phyloP scores from a whole-genome alignment of 2,888 invertebrate genomes.

The Cybosia mesomella region DNA sequence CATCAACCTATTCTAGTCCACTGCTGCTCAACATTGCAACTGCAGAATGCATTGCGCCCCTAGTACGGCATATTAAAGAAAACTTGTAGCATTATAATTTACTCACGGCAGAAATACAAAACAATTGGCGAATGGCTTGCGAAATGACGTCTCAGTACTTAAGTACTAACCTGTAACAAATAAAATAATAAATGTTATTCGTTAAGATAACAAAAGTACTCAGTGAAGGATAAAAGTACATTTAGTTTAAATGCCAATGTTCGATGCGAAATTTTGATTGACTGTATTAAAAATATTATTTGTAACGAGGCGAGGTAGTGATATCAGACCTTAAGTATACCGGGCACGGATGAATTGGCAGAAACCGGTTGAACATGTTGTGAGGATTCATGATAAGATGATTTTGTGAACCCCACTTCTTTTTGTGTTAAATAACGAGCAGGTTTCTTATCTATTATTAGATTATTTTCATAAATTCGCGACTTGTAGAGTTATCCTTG shows the following conservation, averaged over 20 bases:
- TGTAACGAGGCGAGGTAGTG: constrained; percentile 51
- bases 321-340: constrained; percentile 59
- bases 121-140: too few relatives aligned
- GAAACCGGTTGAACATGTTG: constrained; percentile 56
- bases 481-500: neutral
- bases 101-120: neutral
- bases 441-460: neutral
- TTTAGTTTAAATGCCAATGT: neutral
- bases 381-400: constrained; percentile 28
- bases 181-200: neutral
- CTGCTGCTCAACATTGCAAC: too few relatives aligned
- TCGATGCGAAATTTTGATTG: neutral
- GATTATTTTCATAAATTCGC: neutral
- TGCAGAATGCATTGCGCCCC: too few relatives aligned
- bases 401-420: neutral
- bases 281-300: constrained; percentile 5
- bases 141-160: neutral
- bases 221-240: neutral
- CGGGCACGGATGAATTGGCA: constrained; percentile 38
- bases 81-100: neutral
- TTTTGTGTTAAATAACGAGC: neutral
- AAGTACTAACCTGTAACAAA: constrained; percentile 10
- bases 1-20: too few relatives aligned
- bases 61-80: neutral
- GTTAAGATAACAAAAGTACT: neutral